phyloP scores from a whole-genome alignment of 2,113 vertebrate species.

The Penelope pileata region DNA sequence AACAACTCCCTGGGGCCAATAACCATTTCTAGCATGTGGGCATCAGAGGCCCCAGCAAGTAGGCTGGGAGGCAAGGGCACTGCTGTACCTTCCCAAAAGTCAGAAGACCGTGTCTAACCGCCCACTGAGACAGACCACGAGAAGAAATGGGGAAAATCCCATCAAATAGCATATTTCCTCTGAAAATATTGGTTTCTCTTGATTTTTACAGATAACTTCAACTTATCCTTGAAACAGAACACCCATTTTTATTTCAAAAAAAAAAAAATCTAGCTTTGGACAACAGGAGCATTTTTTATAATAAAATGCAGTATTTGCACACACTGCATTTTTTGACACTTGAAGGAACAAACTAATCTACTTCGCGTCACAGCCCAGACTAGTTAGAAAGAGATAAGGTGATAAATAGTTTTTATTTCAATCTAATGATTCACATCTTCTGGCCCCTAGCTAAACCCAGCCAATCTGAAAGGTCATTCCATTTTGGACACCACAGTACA shows the following conservation, averaged over 20 bases:
- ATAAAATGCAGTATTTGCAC: not conserved
- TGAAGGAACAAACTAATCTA: not conserved
- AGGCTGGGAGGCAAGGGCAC: not conserved
- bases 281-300: not conserved
- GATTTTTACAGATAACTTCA: not conserved
- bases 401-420: slow-evolving; percentile 41
- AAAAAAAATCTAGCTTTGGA: not conserved
- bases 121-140: not conserved
- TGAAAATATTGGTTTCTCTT: not conserved
- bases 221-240: not conserved
- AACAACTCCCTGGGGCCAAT: rapidly evolving
- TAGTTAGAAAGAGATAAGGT: not conserved
- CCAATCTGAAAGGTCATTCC: slow-evolving; percentile 42
- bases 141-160: not conserved
- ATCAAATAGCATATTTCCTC: not conserved
- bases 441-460: not conserved
- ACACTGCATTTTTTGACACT: not conserved
- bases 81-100: not conserved
- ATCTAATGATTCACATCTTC: slow-evolving; percentile 23
- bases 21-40: rapidly evolving
- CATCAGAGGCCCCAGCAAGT: not conserved
- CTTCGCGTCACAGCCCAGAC: not conserved
- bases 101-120: not conserved
- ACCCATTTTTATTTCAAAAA: not conserved
- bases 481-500: not conserved